Percentiles rank a stretch among this genome's conserved stretches.
These are phyloP conservation scores for Geococcyx californianus DNA, from an alignment of 2,113 vertebrate genomes.

Conservation along the genomic window DNA sequence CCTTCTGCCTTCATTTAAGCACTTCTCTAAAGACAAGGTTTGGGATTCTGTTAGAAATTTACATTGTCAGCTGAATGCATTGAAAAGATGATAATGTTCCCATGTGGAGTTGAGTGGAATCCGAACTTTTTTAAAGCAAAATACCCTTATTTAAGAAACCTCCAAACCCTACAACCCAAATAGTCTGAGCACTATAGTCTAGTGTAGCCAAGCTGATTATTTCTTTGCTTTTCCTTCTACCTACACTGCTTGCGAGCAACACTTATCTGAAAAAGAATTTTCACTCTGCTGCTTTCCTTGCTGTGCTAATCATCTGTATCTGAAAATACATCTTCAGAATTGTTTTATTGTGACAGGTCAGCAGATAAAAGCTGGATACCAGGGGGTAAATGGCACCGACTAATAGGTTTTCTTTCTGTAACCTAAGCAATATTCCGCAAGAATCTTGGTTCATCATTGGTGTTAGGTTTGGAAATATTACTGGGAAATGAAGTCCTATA, in stretches of 20 bases:
- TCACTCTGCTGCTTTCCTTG: conserved; percentile 47
- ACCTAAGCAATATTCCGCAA: conserved; percentile 32
- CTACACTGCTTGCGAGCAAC: background rate
- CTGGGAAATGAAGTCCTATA: conserved; percentile 36
- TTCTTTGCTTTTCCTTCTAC: background rate
- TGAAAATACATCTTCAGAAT: conserved; percentile 67
- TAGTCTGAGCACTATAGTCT: background rate
- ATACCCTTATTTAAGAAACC: background rate
- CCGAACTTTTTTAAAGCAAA: background rate
- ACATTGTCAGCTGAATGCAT: background rate
- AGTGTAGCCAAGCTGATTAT: background rate
- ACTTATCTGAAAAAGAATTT: conserved; percentile 27
- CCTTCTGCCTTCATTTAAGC: background rate
- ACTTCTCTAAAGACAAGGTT: background rate
- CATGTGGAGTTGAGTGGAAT: background rate
- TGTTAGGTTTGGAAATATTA: conserved; percentile 54
- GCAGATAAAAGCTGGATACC: conserved; percentile 62
- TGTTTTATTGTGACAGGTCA: conserved; percentile 66
- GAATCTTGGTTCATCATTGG: conserved; percentile 20
- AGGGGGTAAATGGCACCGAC: conserved; percentile 64
- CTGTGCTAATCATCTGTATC: conserved; percentile 67
- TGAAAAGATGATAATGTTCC: background rate
- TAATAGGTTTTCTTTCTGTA: conserved; percentile 50
- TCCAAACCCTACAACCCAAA: background rate
- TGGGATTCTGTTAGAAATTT: background rate